Conservation (phyloP, 1,140 invertebrate genomes). For the Euwallacea fornicatus region DNA sequence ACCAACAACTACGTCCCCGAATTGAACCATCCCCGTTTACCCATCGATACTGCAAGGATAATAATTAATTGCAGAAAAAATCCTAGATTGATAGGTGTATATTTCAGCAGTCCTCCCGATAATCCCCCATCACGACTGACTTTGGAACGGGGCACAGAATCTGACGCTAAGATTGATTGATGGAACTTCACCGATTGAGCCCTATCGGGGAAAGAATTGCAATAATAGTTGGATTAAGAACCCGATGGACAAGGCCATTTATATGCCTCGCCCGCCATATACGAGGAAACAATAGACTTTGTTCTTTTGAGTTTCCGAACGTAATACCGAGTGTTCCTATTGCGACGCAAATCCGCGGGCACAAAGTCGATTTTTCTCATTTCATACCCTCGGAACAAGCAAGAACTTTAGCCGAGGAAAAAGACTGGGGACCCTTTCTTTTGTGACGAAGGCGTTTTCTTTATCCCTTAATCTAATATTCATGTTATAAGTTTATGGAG, state of each 20-base stretch:
- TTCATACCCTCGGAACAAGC: neutral
- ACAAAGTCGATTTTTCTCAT: neutral
- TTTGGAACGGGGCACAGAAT: conserved; percentile 38
- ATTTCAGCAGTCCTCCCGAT: conserved; percentile 41
- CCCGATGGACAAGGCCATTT: conserved; percentile 28
- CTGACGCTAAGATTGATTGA: conserved; percentile 52
- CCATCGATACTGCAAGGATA: too few species aligned
- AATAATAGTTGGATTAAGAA: conserved; percentile 48
- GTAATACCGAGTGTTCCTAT: neutral
- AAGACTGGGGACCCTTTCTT: conserved; percentile 6
- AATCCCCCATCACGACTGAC: conserved; percentile 37
- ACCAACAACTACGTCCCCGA: too few species aligned
- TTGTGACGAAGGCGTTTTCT: conserved; percentile 12
- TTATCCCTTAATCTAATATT: conserved; percentile 33
- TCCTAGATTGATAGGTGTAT: conserved; percentile 50
- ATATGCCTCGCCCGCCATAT: conserved; percentile 5
- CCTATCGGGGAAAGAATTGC: conserved; percentile 46
- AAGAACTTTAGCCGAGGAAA: neutral
- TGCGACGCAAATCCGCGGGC: too few species aligned
- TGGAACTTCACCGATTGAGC: conserved; percentile 46
- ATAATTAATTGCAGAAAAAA: conserved; percentile 1
- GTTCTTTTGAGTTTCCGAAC: neutral
- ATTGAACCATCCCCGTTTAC: too few species aligned
- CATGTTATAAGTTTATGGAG: conserved; percentile 31
- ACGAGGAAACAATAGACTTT: neutral